Evolutionary conservation across 2,113 vertebrate genomes (phyloP), one percentile per base, ranked within the genome.

Genomic region (Condylura cristata): DNA sequence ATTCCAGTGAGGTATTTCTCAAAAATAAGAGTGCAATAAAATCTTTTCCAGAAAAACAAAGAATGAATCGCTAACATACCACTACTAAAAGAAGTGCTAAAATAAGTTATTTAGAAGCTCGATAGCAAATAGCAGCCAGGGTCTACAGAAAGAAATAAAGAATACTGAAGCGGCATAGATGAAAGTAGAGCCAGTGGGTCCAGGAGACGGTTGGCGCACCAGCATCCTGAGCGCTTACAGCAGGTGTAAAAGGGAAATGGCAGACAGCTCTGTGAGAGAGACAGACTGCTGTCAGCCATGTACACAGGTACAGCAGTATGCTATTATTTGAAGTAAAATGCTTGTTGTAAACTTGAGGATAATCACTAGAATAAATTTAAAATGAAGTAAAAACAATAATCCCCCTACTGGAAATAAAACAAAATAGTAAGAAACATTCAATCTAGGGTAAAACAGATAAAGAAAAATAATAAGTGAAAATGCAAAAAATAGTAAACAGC

Each of bases 351-450:
- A 65, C 30, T 4, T 76, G 48, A 70, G 41, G 39, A 24, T 6
- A 63, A 89, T 34, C 32, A 10, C 32, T 53, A 48, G n/a, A 41
- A 20, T 44, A 63, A 88, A 79, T 12, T 89, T 56, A 63, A 84
- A 61, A 46, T 92, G 6, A 92, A 92, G 68, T 76, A 44, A 95
- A 86, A 63, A 70, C 60, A 72, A 63, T 28, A 83, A 41, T n/a
- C 6, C 39, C 32, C 41, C 34, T 32, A 53, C 46, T 79, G 11
- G 28, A 37, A 16, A 53, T 32, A 78, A 63, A 83, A 28, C 34
- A n/a, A 13, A 65, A 46, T 63, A 65, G 46, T 63, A 92, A 61
- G 28, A 76, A 83, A 78, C n/a, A 56, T 14, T 53, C 41, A 9
- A n/a, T 46, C 37, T 58, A 44, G 63, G 63, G 63, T 30, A 16